phyloP scores from a whole-genome alignment of 2,113 vertebrate genomes.

The Galeopterus variegatus region DNA sequence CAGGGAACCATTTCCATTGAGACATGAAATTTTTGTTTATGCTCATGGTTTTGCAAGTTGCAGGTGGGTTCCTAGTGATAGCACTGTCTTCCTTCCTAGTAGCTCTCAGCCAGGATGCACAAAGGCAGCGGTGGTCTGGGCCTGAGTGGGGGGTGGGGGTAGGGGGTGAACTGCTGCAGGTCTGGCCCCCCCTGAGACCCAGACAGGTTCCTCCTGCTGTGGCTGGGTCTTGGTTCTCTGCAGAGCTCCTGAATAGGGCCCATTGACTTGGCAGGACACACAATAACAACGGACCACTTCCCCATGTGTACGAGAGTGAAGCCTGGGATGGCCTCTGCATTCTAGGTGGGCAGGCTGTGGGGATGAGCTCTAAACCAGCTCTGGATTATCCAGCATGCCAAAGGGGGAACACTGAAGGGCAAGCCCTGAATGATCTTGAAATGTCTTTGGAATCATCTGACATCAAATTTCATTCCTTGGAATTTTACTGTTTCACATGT shows the following conservation, averaged over 20 bases:
- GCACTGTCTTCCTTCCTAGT: background rate
- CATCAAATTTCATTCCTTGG: background rate
- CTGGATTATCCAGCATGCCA: background rate
- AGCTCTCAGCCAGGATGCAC: background rate
- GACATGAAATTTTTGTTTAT: background rate
- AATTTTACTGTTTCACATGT: background rate
- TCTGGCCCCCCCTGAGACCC: background rate
- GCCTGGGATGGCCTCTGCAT: background rate
- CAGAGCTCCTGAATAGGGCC: background rate
- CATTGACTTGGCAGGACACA: background rate
- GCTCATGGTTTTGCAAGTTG: background rate
- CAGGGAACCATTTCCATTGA: background rate
- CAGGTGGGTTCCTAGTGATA: background rate
- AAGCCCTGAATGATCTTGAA: background rate
- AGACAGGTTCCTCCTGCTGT: background rate
- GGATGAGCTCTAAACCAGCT: background rate
- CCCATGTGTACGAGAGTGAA: background rate
- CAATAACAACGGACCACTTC: background rate
- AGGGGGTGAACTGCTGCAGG: too few relatives aligned
- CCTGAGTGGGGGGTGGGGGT: too few relatives aligned
- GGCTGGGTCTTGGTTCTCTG: background rate
- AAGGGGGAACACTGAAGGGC: too few relatives aligned
- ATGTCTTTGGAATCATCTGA: background rate
- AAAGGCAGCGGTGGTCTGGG: background rate
- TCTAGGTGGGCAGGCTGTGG: background rate